Base-by-base conservation (phyloP, 2,888 invertebrate species). In the Argyresthia goedartella region DNA sequence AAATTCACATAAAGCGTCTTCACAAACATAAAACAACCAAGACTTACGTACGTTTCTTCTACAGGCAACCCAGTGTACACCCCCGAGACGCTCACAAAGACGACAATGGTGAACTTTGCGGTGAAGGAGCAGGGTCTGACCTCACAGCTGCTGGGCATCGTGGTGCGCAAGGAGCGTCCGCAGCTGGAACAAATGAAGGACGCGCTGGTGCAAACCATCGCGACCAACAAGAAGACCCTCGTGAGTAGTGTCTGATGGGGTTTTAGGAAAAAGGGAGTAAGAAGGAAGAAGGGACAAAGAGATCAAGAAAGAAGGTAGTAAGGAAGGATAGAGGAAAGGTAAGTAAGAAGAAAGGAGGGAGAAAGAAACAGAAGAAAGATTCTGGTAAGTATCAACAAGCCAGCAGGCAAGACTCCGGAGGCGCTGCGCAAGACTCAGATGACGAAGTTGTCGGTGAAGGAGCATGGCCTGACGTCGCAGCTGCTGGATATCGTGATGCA, bases 181-280 rank as follows among this genome's bases (percentile, higher is more conserved):
- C 91, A 94, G 62, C 85, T 97, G 13, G 97, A 97, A 71, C 93
- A 94, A 74, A 94, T 95, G 88, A 96, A 96, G 74, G 94, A 95
- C 73, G 89, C 88, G 59, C 88, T 97, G 52, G 96, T 97, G 49
- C 75, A 91, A 56, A 90, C 91, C 47, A 94, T 94, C 54, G 93
- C 95, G 0, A 90, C 90, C 59, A 95, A 94, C 65, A 93, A 92
- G 79, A 91, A 91, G 66, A 90, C 89, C 34, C 79, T 95, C 55
- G 87, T 82, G 43, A 60, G 73, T 64, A n/a, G n/a, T 16, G 8
- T 1, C 3, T 45, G n/a, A 39, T 2, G 3, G 25, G 25, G 25
- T 25, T 25, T 2, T 25, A 25, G 25, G 25, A 25, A 25, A 6
- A 25, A 25, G 25, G 25, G 25, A 6, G 6, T 4, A 25, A 25